These are phyloP conservation scores for Bos indicus DNA, from an alignment of 2,113 vertebrate species.

Conservation along the genomic window DNA sequence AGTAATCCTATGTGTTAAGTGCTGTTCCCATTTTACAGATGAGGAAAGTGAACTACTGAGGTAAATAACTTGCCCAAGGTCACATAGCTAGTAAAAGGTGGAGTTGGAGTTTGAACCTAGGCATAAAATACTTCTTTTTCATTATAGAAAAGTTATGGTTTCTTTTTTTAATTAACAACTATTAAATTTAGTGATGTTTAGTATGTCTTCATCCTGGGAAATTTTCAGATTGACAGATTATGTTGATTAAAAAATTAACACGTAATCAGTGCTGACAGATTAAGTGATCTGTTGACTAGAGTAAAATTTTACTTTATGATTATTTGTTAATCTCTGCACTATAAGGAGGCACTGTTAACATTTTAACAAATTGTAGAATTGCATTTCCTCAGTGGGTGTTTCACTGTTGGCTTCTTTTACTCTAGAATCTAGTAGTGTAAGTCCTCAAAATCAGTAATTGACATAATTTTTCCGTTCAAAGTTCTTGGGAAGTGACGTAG, in stretches of 20 bases:
- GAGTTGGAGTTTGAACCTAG: conserved; percentile 19
- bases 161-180: background rate
- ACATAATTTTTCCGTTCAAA: background rate
- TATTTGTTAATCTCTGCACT: background rate
- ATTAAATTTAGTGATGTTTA: conserved; percentile 17
- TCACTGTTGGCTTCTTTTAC: background rate
- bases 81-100: background rate
- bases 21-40: conserved; percentile 22
- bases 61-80: background rate
- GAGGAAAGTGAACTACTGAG: conserved; percentile 22
- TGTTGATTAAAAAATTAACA: background rate
- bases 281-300: background rate
- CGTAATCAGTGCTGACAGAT: background rate
- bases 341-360: background rate
- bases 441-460: background rate
- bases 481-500: background rate
- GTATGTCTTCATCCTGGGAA: background rate
- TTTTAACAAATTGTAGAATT: background rate
- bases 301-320: background rate
- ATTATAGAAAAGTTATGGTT: background rate
- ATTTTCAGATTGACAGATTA: conserved; percentile 22
- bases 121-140: background rate
- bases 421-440: background rate
- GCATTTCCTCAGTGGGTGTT: background rate
- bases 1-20: background rate